These are phyloP conservation scores for Barnardius zonarius DNA, from an alignment of 2,113 vertebrate species.

Conservation along the genomic window DNA sequence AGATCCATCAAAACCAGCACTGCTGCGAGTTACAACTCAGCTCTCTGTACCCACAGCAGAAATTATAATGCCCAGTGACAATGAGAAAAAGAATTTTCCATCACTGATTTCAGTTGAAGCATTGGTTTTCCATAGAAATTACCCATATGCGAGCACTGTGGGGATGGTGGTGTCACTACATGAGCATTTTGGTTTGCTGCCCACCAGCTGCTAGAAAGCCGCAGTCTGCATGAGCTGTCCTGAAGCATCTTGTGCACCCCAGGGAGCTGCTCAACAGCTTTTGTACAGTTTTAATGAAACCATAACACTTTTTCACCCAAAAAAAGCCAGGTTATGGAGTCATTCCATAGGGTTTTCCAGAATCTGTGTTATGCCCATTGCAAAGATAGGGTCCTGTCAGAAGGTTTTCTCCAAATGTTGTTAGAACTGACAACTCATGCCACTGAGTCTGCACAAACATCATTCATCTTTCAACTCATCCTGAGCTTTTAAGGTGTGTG, in stretches of 20 bases:
- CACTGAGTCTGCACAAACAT: not conserved
- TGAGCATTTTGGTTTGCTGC: not conserved
- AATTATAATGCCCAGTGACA: not conserved
- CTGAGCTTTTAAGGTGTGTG: not conserved
- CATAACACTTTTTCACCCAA: not conserved
- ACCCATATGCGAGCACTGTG: not conserved
- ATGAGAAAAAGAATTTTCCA: not conserved
- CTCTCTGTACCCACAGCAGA: not conserved
- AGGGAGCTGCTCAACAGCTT: not conserved
- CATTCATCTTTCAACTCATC: not conserved
- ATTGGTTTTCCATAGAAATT: not conserved
- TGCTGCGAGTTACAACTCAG: not conserved
- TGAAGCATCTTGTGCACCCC: rapidly evolving
- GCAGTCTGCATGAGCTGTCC: not conserved
- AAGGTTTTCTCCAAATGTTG: not conserved
- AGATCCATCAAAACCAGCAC: not conserved
- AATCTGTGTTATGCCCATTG: not conserved
- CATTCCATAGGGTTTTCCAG: not conserved
- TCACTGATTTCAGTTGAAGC: not conserved
- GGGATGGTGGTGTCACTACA: not conserved
- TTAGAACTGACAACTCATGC: not conserved
- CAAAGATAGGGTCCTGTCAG: not conserved
- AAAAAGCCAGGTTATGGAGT: not conserved
- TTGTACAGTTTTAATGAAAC: not conserved
- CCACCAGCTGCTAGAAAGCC: not conserved